Evolutionary conservation across 2,888 invertebrate genomes (phyloP), one percentile per base, ranked within the genome.

Genomic region (Mythimna loreyi): DNA sequence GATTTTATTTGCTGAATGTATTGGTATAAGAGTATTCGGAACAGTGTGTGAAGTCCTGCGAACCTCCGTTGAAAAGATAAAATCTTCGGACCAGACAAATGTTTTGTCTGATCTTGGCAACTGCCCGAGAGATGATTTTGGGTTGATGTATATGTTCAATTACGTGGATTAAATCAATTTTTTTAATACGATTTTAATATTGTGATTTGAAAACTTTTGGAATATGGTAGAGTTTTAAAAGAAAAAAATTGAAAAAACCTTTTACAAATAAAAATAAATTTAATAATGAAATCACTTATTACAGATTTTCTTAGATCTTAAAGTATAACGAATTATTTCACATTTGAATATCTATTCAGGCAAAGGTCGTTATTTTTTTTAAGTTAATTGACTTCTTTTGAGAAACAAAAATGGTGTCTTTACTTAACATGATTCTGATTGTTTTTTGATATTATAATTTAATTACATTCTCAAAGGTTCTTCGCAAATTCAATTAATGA

Each of bases 161-260:
- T n/a, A n/a, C n/a, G n/a, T n/a, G n/a, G n/a, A 52, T 36, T 40
- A 56, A 52, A 78, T 4, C 7, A 72, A 67, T 57, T 73, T 57
- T 57, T 40, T n/a, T n/a, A 30, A 53, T 19, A 36, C 50, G 13
- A 56, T 43, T 59, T 9, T 5, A 45, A 36, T 67, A 40, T 3
- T 45, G 21, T 23, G 19, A 9, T 47, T 43, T 45, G 11, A 30
- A 9, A 16, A 8, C 67, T 47, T 74, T 61, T 36, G 25, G 47
- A 36, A 57, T 57, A 25, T 45, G 36, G 23, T 19, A 59, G 36
- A 55, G 50, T 25, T 67, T 67, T 33, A 28, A 58, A 61, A 72
- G 53, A 50, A 36, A 72, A 78, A 55, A 40, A 16, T 16, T 5
- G 13, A 40, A 16, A 5, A 13, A n/a, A n/a, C n/a, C 16, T 40